These are phyloP conservation scores for Oscarella lobularis DNA, from an alignment of 37 sponge, comb jelly and placozoan species.

Conservation along the genomic window DNA sequence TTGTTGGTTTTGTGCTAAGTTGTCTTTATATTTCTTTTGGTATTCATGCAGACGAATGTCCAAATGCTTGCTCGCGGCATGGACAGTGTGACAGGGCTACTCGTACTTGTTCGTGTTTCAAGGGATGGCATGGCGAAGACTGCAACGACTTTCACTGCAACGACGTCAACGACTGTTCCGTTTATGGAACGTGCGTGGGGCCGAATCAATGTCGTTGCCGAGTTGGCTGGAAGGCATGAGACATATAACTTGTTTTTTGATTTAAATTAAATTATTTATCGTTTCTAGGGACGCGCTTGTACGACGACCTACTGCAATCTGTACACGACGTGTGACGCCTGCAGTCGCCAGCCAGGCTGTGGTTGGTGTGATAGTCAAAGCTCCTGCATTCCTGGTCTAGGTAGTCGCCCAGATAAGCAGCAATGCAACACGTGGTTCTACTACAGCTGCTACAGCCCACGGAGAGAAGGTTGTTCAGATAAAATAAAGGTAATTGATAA, in stretches of 20 bases:
- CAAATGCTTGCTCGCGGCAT: background rate
- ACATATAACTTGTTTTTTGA: too few species aligned
- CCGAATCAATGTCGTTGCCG: background rate
- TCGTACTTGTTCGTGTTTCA: background rate
- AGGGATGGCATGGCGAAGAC: background rate
- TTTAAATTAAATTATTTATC: too few species aligned
- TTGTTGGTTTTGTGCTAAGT: constrained; percentile 1
- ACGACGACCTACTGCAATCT: background rate
- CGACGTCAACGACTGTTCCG: background rate
- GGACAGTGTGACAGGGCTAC: background rate
- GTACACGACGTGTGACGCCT: background rate
- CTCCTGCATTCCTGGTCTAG: background rate
- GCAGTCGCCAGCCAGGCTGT: constrained; percentile 4
- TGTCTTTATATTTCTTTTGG: too few species aligned
- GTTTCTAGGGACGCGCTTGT: constrained; percentile 1
- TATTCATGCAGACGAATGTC: too few species aligned
- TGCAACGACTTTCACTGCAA: background rate
- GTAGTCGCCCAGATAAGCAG: background rate
- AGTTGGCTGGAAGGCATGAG: background rate
- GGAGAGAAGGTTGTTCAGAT: too few species aligned
- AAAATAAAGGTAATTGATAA: too few species aligned
- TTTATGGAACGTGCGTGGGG: background rate
- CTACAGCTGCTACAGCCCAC: background rate
- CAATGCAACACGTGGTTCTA: background rate
- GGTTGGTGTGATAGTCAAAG: background rate